phyloP scores from a whole-genome alignment of 1,140 invertebrate species.

The Trichonephila inaurata region DNA sequence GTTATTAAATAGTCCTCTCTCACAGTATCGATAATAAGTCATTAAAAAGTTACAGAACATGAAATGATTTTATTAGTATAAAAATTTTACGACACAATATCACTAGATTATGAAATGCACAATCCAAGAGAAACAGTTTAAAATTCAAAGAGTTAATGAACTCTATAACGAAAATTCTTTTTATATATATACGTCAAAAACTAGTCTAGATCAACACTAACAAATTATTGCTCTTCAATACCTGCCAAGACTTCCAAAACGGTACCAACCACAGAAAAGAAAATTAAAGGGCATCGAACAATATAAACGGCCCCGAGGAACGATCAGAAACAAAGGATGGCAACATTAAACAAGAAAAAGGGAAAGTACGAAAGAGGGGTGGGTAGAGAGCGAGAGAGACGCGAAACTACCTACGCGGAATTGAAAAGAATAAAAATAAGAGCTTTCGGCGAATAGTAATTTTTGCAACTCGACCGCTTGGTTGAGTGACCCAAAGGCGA shows the following conservation, averaged over 20 bases:
- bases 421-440: neutral
- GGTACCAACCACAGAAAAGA: neutral
- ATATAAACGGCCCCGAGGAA: neutral
- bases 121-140: neutral
- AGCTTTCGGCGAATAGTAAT: conserved; percentile 32
- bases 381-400: neutral
- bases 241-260: neutral
- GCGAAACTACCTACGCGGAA: neutral
- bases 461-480: conserved; percentile 47
- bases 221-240: neutral
- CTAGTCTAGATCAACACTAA: neutral
- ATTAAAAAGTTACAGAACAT: too few species aligned
- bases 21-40: too few species aligned
- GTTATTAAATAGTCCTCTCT: too few species aligned
- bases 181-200: neutral
- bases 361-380: neutral
- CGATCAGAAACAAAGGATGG: neutral
- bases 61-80: too few species aligned
- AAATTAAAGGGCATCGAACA: neutral
- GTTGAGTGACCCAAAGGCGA: conserved; percentile 56
- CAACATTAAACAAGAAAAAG: neutral
- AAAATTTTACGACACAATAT: neutral
- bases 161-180: neutral
- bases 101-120: neutral
- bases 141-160: neutral